Base-by-base conservation (phyloP, 2,888 invertebrate genomes). In the Eucera pruinosa region DNA sequence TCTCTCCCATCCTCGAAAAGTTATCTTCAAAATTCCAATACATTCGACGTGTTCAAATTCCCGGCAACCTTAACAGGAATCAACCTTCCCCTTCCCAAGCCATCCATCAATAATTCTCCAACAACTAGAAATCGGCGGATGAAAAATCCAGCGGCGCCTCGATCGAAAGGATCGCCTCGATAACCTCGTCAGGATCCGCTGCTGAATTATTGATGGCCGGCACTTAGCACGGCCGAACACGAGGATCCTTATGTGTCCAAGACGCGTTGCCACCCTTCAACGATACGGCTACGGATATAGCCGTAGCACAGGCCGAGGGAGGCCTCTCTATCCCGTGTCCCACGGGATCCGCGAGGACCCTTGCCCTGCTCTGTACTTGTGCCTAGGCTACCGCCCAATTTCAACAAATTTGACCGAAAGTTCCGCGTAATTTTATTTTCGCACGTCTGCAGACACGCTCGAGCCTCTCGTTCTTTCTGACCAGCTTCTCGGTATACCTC, bases 401-500 rank as follows among this genome's bases (percentile, higher is more conserved):
- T 93, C 93, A 93, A 93, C 93, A 94, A 94, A 94, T 94, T 94
- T 94, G 92, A 92, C 93, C 93, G 91, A 93, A 93, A 93, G 93
- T 93, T 93, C 92, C 92, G 92, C 93, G 93, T 93, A 93, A 93
- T 93, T 93, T 93, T 93, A 93, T 93, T 93, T 93, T 93, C 93
- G 92, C 94, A 93, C 94, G 89, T 89, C 89, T 90, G 85, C 88
- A 88, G 87, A 86, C 84, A 54, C 36, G 25, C 15, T 20, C 60
- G 30, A 15, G 15, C 20, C 23, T 7, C 47, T n/a, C 23, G 61
- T 27, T 65, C 45, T 58, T 62, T 50, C 57, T 66, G 68, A 64
- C 68, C 67, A 60, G 68, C 71, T 36, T 69, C 72, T 45, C 65
- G 30, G 33, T 9, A 65, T 62, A 77, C 48, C 83, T 84, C 84